These are phyloP conservation scores for Lasius platythorax DNA, from an alignment of 2,888 invertebrate genomes.

Conservation along the genomic window DNA sequence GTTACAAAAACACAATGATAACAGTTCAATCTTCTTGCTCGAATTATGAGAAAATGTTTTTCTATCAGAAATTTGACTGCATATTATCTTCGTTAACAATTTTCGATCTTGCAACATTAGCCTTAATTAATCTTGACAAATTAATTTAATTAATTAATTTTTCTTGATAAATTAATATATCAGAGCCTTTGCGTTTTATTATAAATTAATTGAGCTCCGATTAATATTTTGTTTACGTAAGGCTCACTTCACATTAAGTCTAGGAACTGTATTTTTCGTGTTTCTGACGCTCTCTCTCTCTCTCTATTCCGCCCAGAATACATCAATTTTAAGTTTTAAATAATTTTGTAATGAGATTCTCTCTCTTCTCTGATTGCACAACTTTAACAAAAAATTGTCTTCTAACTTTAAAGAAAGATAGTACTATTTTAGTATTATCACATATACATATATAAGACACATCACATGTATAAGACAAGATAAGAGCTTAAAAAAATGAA, in stretches of 20 bases:
- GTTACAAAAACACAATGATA: not conserved
- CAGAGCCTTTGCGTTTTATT: too few relatives aligned
- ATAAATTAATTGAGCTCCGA: not conserved
- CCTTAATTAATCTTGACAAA: not conserved
- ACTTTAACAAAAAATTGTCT: not conserved
- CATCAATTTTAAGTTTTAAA: conserved; percentile 19
- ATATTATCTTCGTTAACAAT: not conserved
- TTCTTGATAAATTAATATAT: too few relatives aligned
- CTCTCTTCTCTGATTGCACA: not conserved
- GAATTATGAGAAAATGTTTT: not conserved
- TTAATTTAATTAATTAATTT: not conserved
- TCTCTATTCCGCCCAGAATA: not conserved
- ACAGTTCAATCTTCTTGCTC: not conserved
- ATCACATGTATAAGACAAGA: not conserved
- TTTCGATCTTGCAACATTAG: not conserved
- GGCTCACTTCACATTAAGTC: not conserved
- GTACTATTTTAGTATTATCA: not conserved
- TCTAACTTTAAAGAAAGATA: not conserved
- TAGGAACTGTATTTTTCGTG: not conserved
- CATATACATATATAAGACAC: not conserved
- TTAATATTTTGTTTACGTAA: conserved; percentile 16
- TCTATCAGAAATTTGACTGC: not conserved
- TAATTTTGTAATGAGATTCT: conserved; percentile 11
- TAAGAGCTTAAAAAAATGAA: not conserved
- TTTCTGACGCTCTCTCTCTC: too few relatives aligned